These are phyloP conservation scores for Lacerta agilis DNA, from an alignment of 2,797 vertebrate genomes.

Conservation along the genomic window DNA sequence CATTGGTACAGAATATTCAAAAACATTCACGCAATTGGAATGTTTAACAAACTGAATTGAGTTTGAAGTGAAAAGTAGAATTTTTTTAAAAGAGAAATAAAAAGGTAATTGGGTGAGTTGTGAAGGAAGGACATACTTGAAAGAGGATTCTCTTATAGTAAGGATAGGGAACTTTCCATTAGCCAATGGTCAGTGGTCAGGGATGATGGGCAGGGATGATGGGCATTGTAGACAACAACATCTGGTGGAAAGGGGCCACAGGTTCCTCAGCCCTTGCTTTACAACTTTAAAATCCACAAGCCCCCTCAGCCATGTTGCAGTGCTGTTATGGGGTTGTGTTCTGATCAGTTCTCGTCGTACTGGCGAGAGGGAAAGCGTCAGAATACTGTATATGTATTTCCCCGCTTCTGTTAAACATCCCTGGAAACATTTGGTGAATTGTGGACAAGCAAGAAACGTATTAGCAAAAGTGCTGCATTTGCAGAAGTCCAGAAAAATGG, in stretches of 20 bases:
- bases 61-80: neutral
- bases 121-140: too few relatives aligned
- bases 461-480: neutral
- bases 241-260: too few relatives aligned
- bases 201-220: too few relatives aligned
- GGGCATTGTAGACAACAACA: too few relatives aligned
- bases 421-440: neutral
- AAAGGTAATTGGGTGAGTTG: neutral
- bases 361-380: neutral
- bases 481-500: neutral
- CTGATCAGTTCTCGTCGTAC: neutral
- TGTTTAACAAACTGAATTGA: accelerated
- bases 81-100: neutral
- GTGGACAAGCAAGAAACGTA: neutral
- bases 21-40: neutral
- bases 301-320: neutral
- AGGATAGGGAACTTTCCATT: too few relatives aligned
- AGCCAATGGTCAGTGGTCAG: too few relatives aligned
- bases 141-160: neutral
- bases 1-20: neutral
- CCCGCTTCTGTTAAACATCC: neutral
- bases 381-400: neutral
- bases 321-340: neutral
- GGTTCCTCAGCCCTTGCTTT: neutral
- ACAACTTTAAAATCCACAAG: too few relatives aligned